Conservation (phyloP, 2,888 invertebrate species). For the Harpagoxenus sublaevis region DNA sequence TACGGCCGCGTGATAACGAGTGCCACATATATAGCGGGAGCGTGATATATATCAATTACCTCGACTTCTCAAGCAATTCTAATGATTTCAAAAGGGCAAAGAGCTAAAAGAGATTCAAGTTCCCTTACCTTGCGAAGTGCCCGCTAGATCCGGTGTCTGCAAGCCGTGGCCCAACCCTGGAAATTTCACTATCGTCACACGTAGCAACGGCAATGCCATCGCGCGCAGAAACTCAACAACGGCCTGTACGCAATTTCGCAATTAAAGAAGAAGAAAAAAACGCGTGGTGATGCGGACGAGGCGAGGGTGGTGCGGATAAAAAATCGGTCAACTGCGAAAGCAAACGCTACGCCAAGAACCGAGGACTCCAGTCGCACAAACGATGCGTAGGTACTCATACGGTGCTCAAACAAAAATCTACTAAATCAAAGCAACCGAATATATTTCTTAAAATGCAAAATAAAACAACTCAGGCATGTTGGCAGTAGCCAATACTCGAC, state of each 20-base stretch:
- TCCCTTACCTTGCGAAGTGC: slow-evolving; percentile 93
- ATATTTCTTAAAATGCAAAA: slow-evolving; percentile 2
- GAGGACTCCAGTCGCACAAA: not conserved
- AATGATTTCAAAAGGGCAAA: slow-evolving; percentile 73
- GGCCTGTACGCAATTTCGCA: slow-evolving; percentile 86
- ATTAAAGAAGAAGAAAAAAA: slow-evolving; percentile 65
- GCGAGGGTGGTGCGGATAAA: not conserved
- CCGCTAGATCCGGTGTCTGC: slow-evolving; percentile 90
- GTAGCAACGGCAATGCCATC: slow-evolving; percentile 78
- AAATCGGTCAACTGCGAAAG: not conserved
- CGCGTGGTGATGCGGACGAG: not conserved
- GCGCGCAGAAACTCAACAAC: slow-evolving; percentile 59
- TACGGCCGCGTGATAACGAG: slow-evolving; percentile 55
- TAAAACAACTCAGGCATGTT: not conserved
- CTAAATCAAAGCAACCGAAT: not conserved
- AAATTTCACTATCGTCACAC: slow-evolving; percentile 86
- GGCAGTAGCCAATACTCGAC: not conserved
- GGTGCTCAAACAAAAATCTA: not conserved
- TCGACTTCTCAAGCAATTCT: slow-evolving; percentile 73
- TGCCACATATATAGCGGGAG: slow-evolving; percentile 66
- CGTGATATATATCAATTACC: slow-evolving; percentile 57
- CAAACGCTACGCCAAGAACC: not conserved
- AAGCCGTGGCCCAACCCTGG: slow-evolving; percentile 86
- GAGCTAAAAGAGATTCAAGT: slow-evolving; percentile 69
- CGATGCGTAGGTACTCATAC: not conserved